Evolutionary conservation across 2,888 invertebrate genomes (phyloP).

Genomic region (Mimachlamys varia): DNA sequence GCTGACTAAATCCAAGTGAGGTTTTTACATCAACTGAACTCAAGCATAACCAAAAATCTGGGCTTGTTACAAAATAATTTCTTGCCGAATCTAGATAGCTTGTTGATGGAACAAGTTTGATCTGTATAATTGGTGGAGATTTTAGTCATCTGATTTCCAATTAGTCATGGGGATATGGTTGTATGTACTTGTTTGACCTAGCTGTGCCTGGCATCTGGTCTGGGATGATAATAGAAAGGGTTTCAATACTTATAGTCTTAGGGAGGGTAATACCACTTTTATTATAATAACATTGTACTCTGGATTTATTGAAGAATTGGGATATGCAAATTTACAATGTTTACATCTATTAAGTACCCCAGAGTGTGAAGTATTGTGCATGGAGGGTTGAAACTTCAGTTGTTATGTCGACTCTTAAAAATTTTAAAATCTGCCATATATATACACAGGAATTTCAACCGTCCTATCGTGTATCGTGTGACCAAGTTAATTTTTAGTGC

Average conservation of each 20-base stretch:
- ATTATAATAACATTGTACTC: not conserved
- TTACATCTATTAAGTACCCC: not conserved
- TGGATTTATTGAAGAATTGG: not conserved
- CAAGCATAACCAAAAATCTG: not conserved
- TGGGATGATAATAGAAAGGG: not conserved
- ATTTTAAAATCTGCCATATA: too few relatives aligned
- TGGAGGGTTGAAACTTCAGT: too few relatives aligned
- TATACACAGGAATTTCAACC: too few relatives aligned
- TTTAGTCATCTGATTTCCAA: conserved; percentile 31
- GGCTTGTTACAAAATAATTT: conserved; percentile 8
- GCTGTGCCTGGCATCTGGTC: not conserved
- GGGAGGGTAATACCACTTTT: not conserved
- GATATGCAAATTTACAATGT: not conserved
- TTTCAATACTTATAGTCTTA: not conserved
- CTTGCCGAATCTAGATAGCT: not conserved
- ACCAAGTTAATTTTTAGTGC: too few relatives aligned
- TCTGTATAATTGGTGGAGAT: not conserved
- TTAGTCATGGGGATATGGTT: conserved; percentile 5
- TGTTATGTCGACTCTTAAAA: too few relatives aligned
- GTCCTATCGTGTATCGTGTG: too few relatives aligned
- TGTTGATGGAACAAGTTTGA: conserved; percentile 19
- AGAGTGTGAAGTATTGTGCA: not conserved
- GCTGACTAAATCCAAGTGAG: not conserved
- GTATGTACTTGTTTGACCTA: not conserved
- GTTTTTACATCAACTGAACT: not conserved